Evolutionary conservation across 2,888 invertebrate species (phyloP).

Genomic region (Perizoma flavofasciatum): DNA sequence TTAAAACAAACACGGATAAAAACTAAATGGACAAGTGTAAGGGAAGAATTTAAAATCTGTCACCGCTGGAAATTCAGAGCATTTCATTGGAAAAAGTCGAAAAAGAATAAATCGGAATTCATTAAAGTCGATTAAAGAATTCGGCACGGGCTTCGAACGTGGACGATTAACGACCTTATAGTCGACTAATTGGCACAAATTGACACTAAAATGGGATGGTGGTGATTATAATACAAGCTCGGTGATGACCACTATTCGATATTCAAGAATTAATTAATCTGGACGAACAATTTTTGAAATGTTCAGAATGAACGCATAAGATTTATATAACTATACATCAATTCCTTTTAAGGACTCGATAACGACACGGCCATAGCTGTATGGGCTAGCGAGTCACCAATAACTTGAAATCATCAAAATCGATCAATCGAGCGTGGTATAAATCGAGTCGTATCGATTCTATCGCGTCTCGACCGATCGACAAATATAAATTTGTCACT

Average conservation of each 20-base stretch:
- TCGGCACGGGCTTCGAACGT: slow-evolving; percentile 53
- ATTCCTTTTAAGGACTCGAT: slow-evolving; percentile 30
- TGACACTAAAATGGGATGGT: slow-evolving; percentile 58
- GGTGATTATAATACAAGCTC: slow-evolving; percentile 55
- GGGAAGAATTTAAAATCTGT: slow-evolving; percentile 82
- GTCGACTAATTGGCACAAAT: slow-evolving; percentile 65
- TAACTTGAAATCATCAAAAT: slow-evolving; percentile 74
- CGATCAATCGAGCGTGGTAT: slow-evolving; percentile 74
- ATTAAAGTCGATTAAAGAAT: slow-evolving; percentile 73
- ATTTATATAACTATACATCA: slow-evolving; percentile 35
- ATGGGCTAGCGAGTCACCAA: slow-evolving; percentile 50
- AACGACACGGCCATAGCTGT: slow-evolving; percentile 38
- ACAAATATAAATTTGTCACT: slow-evolving; percentile 83
- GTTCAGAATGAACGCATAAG: slow-evolving; percentile 32
- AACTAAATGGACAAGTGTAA: slow-evolving; percentile 75
- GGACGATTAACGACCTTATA: slow-evolving; percentile 57
- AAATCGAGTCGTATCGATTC: slow-evolving; percentile 78
- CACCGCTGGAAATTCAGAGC: slow-evolving; percentile 78
- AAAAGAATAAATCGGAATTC: slow-evolving; percentile 69
- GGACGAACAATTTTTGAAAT: slow-evolving; percentile 32
- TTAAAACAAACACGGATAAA: slow-evolving; percentile 70
- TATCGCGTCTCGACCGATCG: slow-evolving; percentile 74
- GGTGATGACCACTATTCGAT: slow-evolving; percentile 38
- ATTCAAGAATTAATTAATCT: slow-evolving; percentile 38
- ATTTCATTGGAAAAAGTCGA: slow-evolving; percentile 69